A percentile compares a stretch with the other conserved stretches of the same genome.
Evolutionary conservation across 2,888 invertebrate genomes (phyloP).

Genomic region (Aspidapion aeneum): DNA sequence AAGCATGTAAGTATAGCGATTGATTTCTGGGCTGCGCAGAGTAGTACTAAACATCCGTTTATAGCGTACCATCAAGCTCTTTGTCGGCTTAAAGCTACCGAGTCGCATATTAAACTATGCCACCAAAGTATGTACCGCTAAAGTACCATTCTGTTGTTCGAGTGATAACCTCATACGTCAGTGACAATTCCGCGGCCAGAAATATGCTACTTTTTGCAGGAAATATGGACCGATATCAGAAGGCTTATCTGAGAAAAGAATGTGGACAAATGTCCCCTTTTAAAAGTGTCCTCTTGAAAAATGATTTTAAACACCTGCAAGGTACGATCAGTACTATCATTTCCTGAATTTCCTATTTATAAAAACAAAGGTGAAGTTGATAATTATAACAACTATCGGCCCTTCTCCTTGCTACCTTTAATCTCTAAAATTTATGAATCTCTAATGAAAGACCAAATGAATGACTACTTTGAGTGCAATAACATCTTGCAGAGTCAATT

Average conservation of each 20-base stretch:
- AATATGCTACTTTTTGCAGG: not conserved
- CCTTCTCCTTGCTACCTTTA: not conserved
- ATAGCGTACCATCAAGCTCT: constrained; percentile 32
- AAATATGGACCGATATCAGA: not conserved
- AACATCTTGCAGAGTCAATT: not conserved
- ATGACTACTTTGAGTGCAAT: not conserved
- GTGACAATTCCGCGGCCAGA: not conserved
- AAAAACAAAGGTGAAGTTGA: not conserved
- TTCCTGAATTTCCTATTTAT: too few relatives aligned
- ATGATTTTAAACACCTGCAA: not conserved
- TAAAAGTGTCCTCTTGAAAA: not conserved
- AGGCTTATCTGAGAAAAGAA: not conserved
- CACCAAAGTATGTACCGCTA: constrained; percentile 44
- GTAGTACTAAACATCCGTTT: not conserved
- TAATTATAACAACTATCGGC: not conserved
- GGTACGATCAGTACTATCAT: not conserved
- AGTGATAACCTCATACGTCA: not conserved
- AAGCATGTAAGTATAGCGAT: not conserved
- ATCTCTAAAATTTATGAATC: not conserved
- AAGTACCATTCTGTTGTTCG: not conserved
- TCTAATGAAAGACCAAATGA: not conserved
- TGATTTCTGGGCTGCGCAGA: not conserved
- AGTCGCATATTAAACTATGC: constrained; percentile 48
- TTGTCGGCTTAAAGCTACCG: constrained; percentile 45
- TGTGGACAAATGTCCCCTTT: not conserved